Evolutionary conservation across 2,797 vertebrate genomes (phyloP).

Genomic region (Tapirus indicus): DNA sequence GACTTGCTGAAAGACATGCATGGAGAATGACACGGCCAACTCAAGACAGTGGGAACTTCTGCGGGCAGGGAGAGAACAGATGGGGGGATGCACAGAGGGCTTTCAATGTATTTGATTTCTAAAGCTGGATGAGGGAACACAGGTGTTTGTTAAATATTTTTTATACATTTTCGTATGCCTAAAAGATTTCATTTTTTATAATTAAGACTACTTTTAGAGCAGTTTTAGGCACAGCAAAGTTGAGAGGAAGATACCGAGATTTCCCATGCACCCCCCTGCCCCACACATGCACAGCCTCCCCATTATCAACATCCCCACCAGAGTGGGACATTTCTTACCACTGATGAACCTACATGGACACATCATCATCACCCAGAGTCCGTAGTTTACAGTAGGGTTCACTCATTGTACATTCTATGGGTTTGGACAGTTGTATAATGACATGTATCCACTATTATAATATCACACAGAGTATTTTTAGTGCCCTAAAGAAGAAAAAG

Average conservation of each 20-base stretch:
- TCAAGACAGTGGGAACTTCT: not conserved
- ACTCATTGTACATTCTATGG: not conserved
- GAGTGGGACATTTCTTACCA: not conserved
- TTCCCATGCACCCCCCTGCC: not conserved
- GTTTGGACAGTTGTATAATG: not conserved
- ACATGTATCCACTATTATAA: too few species aligned
- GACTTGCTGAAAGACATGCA: not conserved
- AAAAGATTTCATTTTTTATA: not conserved
- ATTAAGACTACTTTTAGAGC: not conserved
- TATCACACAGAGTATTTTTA: not conserved
- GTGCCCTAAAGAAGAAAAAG: not conserved
- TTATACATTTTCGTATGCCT: not conserved
- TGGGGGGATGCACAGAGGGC: not conserved
- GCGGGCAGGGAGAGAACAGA: not conserved
- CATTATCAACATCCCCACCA: not conserved
- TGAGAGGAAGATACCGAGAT: not conserved
- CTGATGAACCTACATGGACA: accelerated
- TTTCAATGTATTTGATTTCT: not conserved
- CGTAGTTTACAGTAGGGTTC: too few species aligned
- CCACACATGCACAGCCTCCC: not conserved
- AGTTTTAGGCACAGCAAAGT: not conserved
- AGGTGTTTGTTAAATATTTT: not conserved
- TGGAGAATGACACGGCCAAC: not conserved
- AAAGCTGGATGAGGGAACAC: not conserved
- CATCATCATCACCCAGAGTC: not conserved